Base-by-base conservation (phyloP, 1,140 invertebrate species). In the Ditylenchus dipsaci region DNA sequence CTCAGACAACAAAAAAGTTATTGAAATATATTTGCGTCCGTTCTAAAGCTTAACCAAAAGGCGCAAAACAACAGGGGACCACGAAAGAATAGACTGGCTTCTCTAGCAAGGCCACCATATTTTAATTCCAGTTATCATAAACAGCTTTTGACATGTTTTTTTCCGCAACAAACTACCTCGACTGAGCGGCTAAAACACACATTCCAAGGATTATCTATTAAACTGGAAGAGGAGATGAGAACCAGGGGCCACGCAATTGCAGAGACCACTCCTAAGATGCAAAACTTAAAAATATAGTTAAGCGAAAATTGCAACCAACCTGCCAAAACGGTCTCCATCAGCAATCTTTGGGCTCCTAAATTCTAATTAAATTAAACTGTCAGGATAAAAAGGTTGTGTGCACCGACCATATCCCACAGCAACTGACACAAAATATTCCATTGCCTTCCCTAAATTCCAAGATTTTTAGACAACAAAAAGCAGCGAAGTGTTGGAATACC, bases 141-240 rank as follows among this genome's bases (percentile, higher is more conserved):
- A n/a, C n/a, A n/a, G n/a, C n/a, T n/a, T n/a, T n/a, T n/a, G n/a
- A n/a, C n/a, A n/a, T n/a, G n/a, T n/a, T n/a, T n/a, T n/a, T n/a
- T n/a, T 33, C 13, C 33, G 33, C 33, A 11, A 38, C 3, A 38
- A 38, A 38, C 15, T 67, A 69, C 70, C 82, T 89, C 86, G 15
- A 87, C 86, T 29, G 88, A 87, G 57, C 89, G 80, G 62, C 88
- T 80, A 66, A 88, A 87, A 79, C 89, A 89, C 0, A 90, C 89
- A 61, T 88, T 88, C 89, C 89, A 90, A 0, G 89, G 89, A 82
- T 90, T 90, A 78, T 90, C 89, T 61, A 90, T 88, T 0, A 89
- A 86, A 42, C 85, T 86, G 9, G 89, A 85, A 26, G 87, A 85
- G 11, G 87, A 87, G 0, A 90, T 71, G 30, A 90, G 78, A 27